Evolutionary conservation across 2,888 invertebrate species (phyloP), one percentile per base, ranked within the genome.

Genomic region (Drosophila melanosoma): DNA sequence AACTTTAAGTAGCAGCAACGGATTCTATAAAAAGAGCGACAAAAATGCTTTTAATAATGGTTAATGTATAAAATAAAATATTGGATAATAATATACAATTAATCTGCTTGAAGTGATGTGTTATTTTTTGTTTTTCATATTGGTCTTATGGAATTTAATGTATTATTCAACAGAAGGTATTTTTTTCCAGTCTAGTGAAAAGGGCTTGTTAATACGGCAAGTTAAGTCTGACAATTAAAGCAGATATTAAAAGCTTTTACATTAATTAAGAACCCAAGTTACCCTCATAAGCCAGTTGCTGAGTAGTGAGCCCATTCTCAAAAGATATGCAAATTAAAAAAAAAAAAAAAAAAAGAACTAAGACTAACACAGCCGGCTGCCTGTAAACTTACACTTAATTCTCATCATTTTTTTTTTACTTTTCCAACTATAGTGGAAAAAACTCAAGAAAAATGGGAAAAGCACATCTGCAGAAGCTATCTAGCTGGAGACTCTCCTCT

Each of bases 401-500:
- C 64, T 61, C 84, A 70, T 78, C 71, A 79, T 67, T 81, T 76
- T 26, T 26, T 26, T 83, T 81, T 74, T 60, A 83, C 83, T 80
- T 70, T 66, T 66, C 32, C 26, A 65, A 66, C 53, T 42, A 62
- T 49, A 45, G 62, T 71, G 51, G 51, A 62, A 65, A 17, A 48
- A 53, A 51, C 36, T 48, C 4, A 81, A 79, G 80, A 82, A 72
- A 79, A 84, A 84, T 79, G 76, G 62, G 38, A 49, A 49, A 59
- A 69, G 73, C 82, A 82, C 79, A 76, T 73, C 82, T 82, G 79
- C 85, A 82, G 82, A 83, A 81, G 75, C 69, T 81, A 63, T 74
- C 77, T 77, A 56, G 63, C n/a, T 23, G 53, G 35, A 58, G 53
- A 54, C 59, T 67, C 67, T 66, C 51, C 61, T 60, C 69, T 56